Evolutionary conservation across 2,888 invertebrate genomes (phyloP).

Genomic region (Xanthorhoe spadicearia): DNA sequence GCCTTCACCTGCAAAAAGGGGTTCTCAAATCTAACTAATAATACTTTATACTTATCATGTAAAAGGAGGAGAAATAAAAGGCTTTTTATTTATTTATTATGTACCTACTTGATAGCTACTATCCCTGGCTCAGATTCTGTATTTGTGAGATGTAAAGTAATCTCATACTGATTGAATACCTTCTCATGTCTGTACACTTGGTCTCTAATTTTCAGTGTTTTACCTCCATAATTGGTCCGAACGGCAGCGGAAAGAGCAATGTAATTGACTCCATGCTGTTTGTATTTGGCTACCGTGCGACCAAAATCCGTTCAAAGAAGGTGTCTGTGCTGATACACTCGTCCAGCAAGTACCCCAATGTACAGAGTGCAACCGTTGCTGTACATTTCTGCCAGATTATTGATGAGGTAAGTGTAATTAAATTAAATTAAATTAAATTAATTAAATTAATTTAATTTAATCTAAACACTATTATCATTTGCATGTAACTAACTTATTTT

Average conservation of each 20-base stretch:
- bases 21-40: too few species aligned
- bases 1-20: too few species aligned
- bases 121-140: too few species aligned
- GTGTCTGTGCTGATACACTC: constrained; percentile 96
- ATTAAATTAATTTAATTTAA: too few species aligned
- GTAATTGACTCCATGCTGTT: constrained; percentile 99
- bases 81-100: too few species aligned
- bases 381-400: constrained; percentile 94
- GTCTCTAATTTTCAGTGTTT: constrained; percentile 88
- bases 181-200: not conserved
- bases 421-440: not conserved
- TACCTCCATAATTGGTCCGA: constrained; percentile 98
- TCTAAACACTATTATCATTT: too few species aligned
- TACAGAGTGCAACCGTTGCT: constrained; percentile 92
- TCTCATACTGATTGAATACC: too few species aligned
- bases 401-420: constrained; percentile 86
- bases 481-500: too few species aligned
- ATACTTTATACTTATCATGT: too few species aligned
- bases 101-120: too few species aligned
- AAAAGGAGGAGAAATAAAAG: too few species aligned
- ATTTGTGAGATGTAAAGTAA: too few species aligned
- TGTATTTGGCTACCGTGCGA: constrained; percentile 98
- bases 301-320: constrained; percentile 98
- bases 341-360: constrained; percentile 90
- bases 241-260: constrained; percentile 99